These are phyloP conservation scores for Brachypterus glaber DNA, from an alignment of 2,888 invertebrate genomes.

Conservation along the genomic window DNA sequence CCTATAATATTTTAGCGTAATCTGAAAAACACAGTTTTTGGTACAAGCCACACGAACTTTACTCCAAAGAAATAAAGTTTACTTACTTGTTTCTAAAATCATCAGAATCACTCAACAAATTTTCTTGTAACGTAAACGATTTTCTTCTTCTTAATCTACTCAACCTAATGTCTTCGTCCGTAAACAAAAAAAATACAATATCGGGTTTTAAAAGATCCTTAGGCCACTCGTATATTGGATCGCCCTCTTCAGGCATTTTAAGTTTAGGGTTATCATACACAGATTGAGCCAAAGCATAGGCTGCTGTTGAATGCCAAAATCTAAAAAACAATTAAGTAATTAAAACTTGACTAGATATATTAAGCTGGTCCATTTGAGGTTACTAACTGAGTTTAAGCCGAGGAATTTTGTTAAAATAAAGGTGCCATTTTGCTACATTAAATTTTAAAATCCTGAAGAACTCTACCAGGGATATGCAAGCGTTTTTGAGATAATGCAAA, in stretches of 20 bases:
- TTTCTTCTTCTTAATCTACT: conserved; percentile 32
- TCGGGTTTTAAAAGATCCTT: conserved; percentile 40
- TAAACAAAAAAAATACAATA: conserved; percentile 37
- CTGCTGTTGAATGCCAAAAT: conserved; percentile 44
- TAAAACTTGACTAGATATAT: not conserved
- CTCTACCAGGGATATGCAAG: no score
- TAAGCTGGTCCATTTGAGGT: no score
- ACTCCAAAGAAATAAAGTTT: no score
- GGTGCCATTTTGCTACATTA: no score
- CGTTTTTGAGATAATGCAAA: no score
- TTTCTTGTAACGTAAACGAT: conserved; percentile 31
- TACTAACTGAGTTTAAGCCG: no score
- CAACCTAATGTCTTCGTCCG: conserved; percentile 36
- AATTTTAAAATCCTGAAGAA: no score
- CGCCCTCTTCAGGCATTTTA: conserved; percentile 29
- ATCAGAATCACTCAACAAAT: conserved; percentile 26
- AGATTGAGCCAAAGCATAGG: conserved; percentile 38
- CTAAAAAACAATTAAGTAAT: conserved; percentile 26
- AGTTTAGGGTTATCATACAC: conserved; percentile 25
- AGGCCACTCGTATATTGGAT: conserved; percentile 39
- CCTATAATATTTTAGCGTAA: no score
- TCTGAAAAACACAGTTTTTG: no score
- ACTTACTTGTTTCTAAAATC: conserved; percentile 35
- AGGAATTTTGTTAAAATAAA: no score
- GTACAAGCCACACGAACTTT: no score